Percentiles rank a stretch among this genome's conserved stretches.
Conservation (phyloP, 2,113 vertebrate species). For the Bombycilla garrulus region DNA sequence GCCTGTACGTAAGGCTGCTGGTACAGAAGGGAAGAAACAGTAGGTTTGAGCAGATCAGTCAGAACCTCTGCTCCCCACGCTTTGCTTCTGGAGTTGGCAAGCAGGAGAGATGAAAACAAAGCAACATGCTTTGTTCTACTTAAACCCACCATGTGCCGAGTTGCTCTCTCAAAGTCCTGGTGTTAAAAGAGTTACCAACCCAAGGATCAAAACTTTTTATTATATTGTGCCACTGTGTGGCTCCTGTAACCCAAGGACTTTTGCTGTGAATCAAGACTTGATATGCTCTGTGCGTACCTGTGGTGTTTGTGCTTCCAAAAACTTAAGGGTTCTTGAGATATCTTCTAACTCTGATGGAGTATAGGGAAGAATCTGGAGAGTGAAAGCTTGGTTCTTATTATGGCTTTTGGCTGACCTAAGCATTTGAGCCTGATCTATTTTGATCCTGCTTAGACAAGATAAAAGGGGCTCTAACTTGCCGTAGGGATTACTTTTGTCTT, state of each 20-base stretch:
- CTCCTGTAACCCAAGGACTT: background rate
- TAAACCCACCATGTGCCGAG: background rate
- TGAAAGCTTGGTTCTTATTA: background rate
- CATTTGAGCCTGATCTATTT: background rate
- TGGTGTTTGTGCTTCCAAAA: background rate
- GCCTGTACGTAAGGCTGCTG: rapidly evolving
- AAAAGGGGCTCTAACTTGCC: background rate
- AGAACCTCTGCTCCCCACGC: background rate
- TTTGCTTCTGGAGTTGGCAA: background rate
- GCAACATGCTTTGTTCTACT: background rate
- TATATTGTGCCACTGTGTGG: background rate
- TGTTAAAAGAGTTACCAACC: background rate
- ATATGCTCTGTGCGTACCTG: background rate
- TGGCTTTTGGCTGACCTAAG: background rate
- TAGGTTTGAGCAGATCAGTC: background rate
- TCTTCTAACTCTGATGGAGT: background rate
- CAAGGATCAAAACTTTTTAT: background rate
- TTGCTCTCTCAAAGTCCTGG: background rate
- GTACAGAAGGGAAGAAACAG: background rate
- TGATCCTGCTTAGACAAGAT: background rate
- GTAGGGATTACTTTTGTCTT: background rate
- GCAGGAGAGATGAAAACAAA: background rate
- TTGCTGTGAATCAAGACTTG: background rate
- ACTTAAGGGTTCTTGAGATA: background rate
- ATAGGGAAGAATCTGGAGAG: background rate